Base-by-base conservation (phyloP, 1,140 invertebrate species). In the Maniola jurtina region DNA sequence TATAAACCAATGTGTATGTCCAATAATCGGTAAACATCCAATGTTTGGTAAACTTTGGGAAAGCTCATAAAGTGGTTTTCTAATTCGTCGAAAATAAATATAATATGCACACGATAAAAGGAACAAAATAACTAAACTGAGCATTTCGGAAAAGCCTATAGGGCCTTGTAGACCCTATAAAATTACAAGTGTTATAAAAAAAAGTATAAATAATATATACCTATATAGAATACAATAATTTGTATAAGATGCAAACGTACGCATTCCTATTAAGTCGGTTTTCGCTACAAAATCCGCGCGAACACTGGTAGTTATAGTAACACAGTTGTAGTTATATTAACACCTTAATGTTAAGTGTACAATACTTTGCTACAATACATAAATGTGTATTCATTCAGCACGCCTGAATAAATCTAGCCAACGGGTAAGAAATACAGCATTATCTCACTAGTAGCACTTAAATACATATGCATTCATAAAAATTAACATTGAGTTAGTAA, bases 1-100 rank as follows among this genome's bases (percentile, higher is more conserved):
- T 38, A 86, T 77, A 65, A 84, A 83, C 84, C 84, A 86, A 66
- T 86, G 84, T 0, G 78, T 78, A 14, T 86, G 81, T 61, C 84
- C 84, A 5, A 87, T 25, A 8, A 85, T 54, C 7, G 83, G 83
- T 9, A 87, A 60, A 45, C 67, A 61, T 10, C 83, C 83, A 6
- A 58, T 62, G 48, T 68, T 61, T 0, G 79, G 79, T n/a, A 84
- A 59, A 25, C 52, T 76, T 56, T 76, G 58, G 0, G 80, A 74
- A n/a, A 87, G 71, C 8, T 78, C 67, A 64, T 85, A 85, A n/a
- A 87, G 64, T 6, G 71, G 64, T 55, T 78, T 80, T 8, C 82
- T 72, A 16, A 66, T 61, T 16, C 61, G 61, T 35, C 83, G 70
- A 68, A 74, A 84, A 58, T 82, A 57, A 33, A 76, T 34, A 52